Percentiles rank a stretch among this genome's conserved stretches.
phyloP scores from a whole-genome alignment of 2,888 invertebrate species.

The Torymus auratus region DNA sequence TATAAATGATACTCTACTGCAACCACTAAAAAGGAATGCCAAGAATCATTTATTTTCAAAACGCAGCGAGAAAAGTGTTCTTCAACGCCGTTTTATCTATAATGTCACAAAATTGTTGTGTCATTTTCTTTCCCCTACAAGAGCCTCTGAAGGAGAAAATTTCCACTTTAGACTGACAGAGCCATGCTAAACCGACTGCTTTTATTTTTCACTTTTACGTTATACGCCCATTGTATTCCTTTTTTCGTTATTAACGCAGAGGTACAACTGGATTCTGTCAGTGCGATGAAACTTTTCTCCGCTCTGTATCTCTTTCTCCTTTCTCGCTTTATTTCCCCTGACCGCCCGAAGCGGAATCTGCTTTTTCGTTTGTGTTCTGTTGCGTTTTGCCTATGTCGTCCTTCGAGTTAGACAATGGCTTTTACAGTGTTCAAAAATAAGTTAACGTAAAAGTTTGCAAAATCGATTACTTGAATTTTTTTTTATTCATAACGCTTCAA shows the following conservation, averaged over 20 bases:
- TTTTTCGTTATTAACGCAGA: too few relatives aligned
- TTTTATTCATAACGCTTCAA: too few relatives aligned
- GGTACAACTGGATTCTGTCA: conserved; percentile 2
- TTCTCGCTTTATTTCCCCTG: neutral
- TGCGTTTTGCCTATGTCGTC: conserved; percentile 45
- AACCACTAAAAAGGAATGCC: too few relatives aligned
- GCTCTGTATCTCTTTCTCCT: too few relatives aligned
- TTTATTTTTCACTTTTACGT: conserved; percentile 2
- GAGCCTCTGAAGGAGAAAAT: conserved; percentile 2
- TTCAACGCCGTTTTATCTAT: conserved; percentile 9
- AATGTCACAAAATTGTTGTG: neutral
- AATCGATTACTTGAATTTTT: too few relatives aligned
- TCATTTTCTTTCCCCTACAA: neutral
- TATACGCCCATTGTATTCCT: neutral
- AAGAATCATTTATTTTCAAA: neutral
- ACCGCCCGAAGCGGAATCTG: conserved; percentile 15
- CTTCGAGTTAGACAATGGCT: conserved; percentile 38
- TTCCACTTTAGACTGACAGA: conserved; percentile 12
- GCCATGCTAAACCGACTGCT: neutral
- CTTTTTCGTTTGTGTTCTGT: conserved; percentile 50
- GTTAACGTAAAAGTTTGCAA: too few relatives aligned
- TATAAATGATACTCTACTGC: too few relatives aligned
- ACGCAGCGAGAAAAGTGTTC: conserved; percentile 13
- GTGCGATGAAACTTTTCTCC: conserved; percentile 33
- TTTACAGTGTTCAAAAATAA: too few relatives aligned